These are phyloP conservation scores for Apeira syringaria DNA, from an alignment of 2,888 invertebrate genomes.

Conservation along the genomic window DNA sequence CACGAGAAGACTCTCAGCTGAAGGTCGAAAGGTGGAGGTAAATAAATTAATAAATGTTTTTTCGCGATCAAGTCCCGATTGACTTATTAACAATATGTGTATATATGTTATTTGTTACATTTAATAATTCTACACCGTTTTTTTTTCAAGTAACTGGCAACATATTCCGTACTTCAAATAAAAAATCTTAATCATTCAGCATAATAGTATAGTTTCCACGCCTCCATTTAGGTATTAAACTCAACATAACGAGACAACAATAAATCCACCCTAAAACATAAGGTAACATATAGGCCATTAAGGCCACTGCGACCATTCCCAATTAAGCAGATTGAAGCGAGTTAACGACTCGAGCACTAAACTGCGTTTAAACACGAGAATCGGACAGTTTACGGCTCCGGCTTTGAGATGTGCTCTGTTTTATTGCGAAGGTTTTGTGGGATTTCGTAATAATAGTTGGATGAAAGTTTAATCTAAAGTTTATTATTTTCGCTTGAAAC, in stretches of 20 bases:
- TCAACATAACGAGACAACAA: constrained; percentile 31
- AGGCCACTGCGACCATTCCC: constrained; percentile 67
- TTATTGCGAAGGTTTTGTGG: constrained; percentile 28
- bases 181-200: too few relatives aligned
- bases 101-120: too few relatives aligned
- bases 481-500: too few relatives aligned
- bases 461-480: too few relatives aligned
- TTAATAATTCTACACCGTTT: too few relatives aligned
- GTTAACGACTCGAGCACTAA: constrained; percentile 68
- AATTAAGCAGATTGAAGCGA: constrained; percentile 78
- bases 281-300: constrained; percentile 54
- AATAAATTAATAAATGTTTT: too few relatives aligned
- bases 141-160: too few relatives aligned
- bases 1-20: too few relatives aligned
- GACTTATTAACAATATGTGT: too few relatives aligned
- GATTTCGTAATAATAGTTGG: constrained; percentile 22
- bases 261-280: constrained; percentile 32
- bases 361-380: constrained; percentile 71
- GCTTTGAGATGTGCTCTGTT: constrained; percentile 60
- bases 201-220: constrained; percentile 11
- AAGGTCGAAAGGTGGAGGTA: too few relatives aligned
- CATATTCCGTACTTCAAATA: too few relatives aligned
- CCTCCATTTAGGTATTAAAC: constrained; percentile 23
- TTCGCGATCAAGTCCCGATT: too few relatives aligned
- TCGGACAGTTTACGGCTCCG: constrained; percentile 69